Base-by-base conservation (phyloP, 2,888 invertebrate genomes). In the Calameuta pallipes region DNA sequence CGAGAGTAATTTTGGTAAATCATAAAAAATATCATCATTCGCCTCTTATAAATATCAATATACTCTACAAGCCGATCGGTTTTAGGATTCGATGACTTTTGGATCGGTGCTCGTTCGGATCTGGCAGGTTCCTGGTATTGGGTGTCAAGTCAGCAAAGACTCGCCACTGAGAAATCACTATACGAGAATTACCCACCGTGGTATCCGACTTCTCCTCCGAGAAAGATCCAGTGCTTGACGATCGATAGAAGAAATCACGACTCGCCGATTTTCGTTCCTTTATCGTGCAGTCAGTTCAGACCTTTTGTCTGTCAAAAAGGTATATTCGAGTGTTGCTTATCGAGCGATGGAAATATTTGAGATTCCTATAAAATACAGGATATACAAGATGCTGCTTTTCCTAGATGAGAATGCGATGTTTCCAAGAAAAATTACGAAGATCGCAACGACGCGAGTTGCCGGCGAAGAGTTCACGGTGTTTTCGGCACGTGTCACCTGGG, bases 41-140 rank as follows among this genome's bases (percentile, higher is more conserved):
- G 13, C 41, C 41, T 41, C 6, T 41, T 41, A 1, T 41, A 15
- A 41, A 15, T 41, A 41, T 6, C 41, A 4, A 41, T 41, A 41
- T 15, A 15, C 15, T 41, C 3, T 41, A 41, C 41, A 41, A 41
- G 41, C 6, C 41, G 41, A 41, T 41, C 41, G 15, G 15, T 76
- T 80, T 15, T 15, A 83, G 81, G 75, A 74, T 35, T 77, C 35
- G 82, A 83, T 34, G 83, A 83, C 56, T 82, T 83, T 74, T 85
- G 85, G 85, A 81, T 85, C 31, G 85, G 83, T 1, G 84, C 82
- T n/a, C 82, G 77, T 56, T 80, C 79, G 76, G 74, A 79, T 70
- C 77, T 76, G 36, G 33, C 31, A 15, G 80, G 76, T 34, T 56
- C 78, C 70, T 85, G 83, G 85, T 78, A 73, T 15, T 85, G 85